Evolutionary conservation across 2,797 vertebrate genomes (phyloP).

Genomic region (Anas georgica): DNA sequence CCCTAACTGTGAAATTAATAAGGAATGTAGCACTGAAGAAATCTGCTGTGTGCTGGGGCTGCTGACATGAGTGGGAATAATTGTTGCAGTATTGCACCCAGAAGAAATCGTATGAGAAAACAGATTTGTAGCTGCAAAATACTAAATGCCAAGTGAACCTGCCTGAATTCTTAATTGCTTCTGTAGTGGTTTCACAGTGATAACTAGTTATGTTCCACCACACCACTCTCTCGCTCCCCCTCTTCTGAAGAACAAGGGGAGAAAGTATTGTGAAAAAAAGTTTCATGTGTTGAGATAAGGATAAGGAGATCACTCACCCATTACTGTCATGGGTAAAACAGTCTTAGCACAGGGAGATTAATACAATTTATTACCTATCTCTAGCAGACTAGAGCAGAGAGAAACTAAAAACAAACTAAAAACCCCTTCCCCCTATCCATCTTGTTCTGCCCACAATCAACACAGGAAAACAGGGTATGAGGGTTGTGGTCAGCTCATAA

Average conservation of each 20-base stretch:
- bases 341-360: too few relatives aligned
- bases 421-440: too few relatives aligned
- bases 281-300: background rate
- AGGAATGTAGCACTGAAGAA: background rate
- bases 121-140: background rate
- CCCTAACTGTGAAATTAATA: background rate
- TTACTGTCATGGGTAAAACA: too few relatives aligned
- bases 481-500: too few relatives aligned
- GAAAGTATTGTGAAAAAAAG: background rate
- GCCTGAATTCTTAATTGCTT: slow-evolving; percentile 34
- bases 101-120: slow-evolving; percentile 23
- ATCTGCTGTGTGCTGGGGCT: background rate
- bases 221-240: background rate
- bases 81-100: background rate
- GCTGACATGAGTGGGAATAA: background rate
- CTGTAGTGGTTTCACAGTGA: background rate
- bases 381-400: too few relatives aligned
- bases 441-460: too few relatives aligned
- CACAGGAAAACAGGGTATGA: too few relatives aligned
- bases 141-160: slow-evolving; percentile 10
- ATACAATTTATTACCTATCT: too few relatives aligned
- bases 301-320: background rate
- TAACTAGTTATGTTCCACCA: background rate
- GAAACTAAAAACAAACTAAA: too few relatives aligned
- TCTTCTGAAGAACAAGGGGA: background rate